A percentile compares a stretch with the other conserved stretches of the same genome.
Evolutionary conservation across 2,888 invertebrate genomes (phyloP).

Genomic region (Marronus borbonicus): DNA sequence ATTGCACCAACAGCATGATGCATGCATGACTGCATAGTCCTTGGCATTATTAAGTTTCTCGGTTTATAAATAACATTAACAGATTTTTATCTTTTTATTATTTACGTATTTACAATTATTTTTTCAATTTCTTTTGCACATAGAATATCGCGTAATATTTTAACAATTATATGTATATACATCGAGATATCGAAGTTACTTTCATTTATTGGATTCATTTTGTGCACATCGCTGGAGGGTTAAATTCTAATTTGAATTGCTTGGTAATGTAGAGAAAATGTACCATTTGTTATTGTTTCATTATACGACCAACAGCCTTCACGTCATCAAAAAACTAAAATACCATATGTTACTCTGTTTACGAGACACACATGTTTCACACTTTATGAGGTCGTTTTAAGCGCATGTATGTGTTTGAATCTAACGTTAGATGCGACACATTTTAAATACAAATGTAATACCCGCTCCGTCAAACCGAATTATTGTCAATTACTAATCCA

Average conservation of each 20-base stretch:
- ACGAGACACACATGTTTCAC: slow-evolving; percentile 38
- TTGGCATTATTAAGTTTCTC: too few species aligned
- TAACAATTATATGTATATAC: too few species aligned
- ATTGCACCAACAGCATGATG: too few species aligned
- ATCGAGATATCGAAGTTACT: too few species aligned
- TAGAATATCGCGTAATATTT: too few species aligned
- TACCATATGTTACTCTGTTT: slow-evolving; percentile 43
- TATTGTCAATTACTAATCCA: slow-evolving; percentile 17
- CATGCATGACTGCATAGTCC: too few species aligned
- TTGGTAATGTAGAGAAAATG: not conserved
- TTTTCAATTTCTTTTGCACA: too few species aligned
- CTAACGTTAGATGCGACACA: slow-evolving; percentile 2
- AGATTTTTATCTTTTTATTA: too few species aligned
- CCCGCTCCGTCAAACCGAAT: slow-evolving; percentile 8
- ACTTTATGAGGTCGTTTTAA: slow-evolving; percentile 35
- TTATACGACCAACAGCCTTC: slow-evolving; percentile 33
- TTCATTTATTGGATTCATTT: too few species aligned
- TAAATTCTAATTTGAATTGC: not conserved
- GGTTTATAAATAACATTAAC: too few species aligned
- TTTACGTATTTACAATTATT: too few species aligned
- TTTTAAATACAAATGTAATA: slow-evolving; percentile 33
- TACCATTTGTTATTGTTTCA: not conserved
- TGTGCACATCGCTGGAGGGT: too few species aligned
- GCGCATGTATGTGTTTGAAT: slow-evolving; percentile 2
- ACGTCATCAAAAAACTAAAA: slow-evolving; percentile 35